These are phyloP conservation scores for Monochamus alternatus DNA, from an alignment of 2,888 invertebrate genomes.

Conservation along the genomic window DNA sequence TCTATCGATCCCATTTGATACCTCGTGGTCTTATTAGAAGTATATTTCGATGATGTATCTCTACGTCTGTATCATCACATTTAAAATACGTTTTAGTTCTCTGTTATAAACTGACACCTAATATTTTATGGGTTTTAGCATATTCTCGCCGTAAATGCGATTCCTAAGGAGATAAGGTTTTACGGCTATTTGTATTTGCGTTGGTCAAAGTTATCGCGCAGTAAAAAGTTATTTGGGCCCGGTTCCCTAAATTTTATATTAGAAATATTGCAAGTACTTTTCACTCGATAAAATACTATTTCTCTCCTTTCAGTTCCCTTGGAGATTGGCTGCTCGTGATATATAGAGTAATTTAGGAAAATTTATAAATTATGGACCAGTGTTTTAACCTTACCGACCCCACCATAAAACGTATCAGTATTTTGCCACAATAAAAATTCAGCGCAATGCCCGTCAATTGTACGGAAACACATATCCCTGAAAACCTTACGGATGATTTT, in stretches of 20 bases:
- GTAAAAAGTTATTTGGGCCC: neutral
- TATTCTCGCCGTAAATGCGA: neutral
- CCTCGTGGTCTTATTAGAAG: conserved; percentile 53
- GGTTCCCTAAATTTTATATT: neutral
- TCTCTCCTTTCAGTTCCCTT: neutral
- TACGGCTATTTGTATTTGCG: conserved; percentile 4
- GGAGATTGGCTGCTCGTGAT: neutral
- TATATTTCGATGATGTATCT: conserved; percentile 43
- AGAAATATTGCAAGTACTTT: neutral
- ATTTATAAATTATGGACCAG: neutral
- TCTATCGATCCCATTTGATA: conserved; percentile 55
- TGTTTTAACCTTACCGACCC: neutral
- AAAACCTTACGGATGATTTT: no score
- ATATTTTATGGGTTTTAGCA: conserved; percentile 12
- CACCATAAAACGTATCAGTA: neutral
- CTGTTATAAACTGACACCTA: neutral
- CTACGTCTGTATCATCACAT: conserved; percentile 27
- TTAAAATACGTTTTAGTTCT: conserved; percentile 19
- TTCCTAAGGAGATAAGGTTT: conserved; percentile 4
- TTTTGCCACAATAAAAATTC: no score
- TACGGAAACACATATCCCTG: no score
- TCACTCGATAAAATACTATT: neutral
- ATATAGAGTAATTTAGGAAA: neutral
- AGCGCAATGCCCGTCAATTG: no score
- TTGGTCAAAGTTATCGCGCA: conserved; percentile 5